Evolutionary conservation across 2,888 invertebrate species (phyloP), one percentile per base, ranked within the genome.

Genomic region (Pristionchus mayeri): DNA sequence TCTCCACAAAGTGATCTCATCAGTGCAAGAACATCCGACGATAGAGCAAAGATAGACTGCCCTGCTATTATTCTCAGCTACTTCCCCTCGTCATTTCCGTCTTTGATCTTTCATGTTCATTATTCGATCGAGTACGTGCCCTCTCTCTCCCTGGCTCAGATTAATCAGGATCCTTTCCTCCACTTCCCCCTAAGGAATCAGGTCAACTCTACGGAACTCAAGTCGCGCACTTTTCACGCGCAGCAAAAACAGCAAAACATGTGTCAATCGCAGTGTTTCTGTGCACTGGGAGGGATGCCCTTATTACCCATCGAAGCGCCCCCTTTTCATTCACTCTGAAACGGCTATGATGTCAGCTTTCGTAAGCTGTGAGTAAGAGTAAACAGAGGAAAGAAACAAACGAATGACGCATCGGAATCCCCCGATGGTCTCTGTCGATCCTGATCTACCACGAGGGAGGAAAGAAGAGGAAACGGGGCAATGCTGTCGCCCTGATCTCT

Each of bases 201-300:
- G 71, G 71, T 71, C 71, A 71, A 71, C 7, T n/a, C n/a, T 37
- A 27, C 63, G 13, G 24, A 24, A 24, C 27, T 9, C 7, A 27
- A 57, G 27, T 57, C 63, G 63, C 63, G 30, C 63, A 30, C 63
- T 63, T 63, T 34, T 34, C 16, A n/a, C 30, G 6, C 67, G 3
- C 9, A 7, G 21, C 67, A 37, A n/a, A 71, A 37, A 71, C n/a
- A 37, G 3, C 37, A 71, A 71, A 71, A 71, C 71, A 71, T 71
- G 71, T 71, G 71, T 71, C 71, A 71, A 71, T 71, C 71, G 40
- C 11, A 44, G 71, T n/a, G n/a, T n/a, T n/a, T n/a, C n/a, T n/a
- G n/a, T n/a, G n/a, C n/a, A n/a, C n/a, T 24, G 44, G n/a, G 24
- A 34, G 71, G 37, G 30, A 71, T 71, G 71, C 71, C 71, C 71